phyloP scores from a whole-genome alignment of 2,113 vertebrate genomes.

The Danio rerio region DNA sequence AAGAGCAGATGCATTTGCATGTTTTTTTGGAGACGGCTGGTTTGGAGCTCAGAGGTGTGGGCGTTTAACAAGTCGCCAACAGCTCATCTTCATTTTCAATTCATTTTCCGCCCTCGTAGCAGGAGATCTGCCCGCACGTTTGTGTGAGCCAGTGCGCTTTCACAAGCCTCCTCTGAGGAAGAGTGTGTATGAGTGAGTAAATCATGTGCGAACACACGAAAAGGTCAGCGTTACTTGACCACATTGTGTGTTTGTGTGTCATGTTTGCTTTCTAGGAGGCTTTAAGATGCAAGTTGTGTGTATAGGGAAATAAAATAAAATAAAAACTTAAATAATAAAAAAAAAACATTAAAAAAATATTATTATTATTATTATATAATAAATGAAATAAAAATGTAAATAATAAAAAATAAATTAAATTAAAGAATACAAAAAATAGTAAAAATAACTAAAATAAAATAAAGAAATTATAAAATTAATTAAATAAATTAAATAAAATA shows the following conservation, averaged over 20 bases:
- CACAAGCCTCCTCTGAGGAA: slow-evolving; percentile 15
- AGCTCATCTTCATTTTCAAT: slow-evolving; percentile 56
- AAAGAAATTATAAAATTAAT: too few species aligned
- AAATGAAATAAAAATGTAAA: too few species aligned
- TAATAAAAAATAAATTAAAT: too few species aligned
- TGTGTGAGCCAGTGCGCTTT: slow-evolving; percentile 9
- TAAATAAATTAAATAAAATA: too few species aligned
- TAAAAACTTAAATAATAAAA: too few species aligned
- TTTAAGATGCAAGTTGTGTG: not conserved
- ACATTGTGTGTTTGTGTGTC: slow-evolving; percentile 36
- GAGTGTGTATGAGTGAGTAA: not conserved
- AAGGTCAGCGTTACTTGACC: slow-evolving; percentile 32
- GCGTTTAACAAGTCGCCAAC: slow-evolving; percentile 50
- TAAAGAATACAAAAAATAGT: too few species aligned
- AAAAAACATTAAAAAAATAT: too few species aligned
- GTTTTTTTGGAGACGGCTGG: slow-evolving; percentile 32
- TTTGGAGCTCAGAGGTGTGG: slow-evolving; percentile 50
- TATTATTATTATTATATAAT: too few species aligned
- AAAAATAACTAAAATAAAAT: too few species aligned
- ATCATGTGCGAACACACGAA: slow-evolving; percentile 9
- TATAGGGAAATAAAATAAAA: too few species aligned
- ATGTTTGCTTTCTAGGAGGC: slow-evolving; percentile 41
- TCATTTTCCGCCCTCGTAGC: slow-evolving; percentile 55
- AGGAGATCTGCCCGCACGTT: slow-evolving; percentile 43
- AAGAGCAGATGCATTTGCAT: slow-evolving; percentile 45